Evolutionary conservation across 1,140 invertebrate species (phyloP), one percentile per base, ranked within the genome.

Genomic region (Phocides pigmalion): DNA sequence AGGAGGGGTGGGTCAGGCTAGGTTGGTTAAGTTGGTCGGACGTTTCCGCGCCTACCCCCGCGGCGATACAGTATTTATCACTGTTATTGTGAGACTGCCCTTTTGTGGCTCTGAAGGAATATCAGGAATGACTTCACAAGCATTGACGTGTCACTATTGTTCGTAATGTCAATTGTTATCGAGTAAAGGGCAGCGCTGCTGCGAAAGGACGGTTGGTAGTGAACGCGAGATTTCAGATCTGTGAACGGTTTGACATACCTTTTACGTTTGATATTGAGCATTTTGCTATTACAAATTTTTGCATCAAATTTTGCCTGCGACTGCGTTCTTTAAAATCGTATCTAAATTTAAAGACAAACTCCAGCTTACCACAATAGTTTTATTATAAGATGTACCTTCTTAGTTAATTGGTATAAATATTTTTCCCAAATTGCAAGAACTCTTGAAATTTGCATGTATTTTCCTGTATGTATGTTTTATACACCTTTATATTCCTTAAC

Each of bases 11-110:
- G 84, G 47, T 78, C 79, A 59, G 19, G n/a, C 61, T 66, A 74
- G 49, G 66, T 19, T 82, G 81, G 83, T 67, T 28, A 32, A 19
- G 32, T 46, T 59, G 62, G 70, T 73, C 68, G 68, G 74, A 72
- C 64, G 66, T 70, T 75, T 58, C 68, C 62, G 61, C 71, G 74
- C 76, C 72, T 74, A 71, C 65, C 83, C 85, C 85, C 56, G 70
- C 49, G 74, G 85, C 85, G 64, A 78, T 80, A 63, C 66, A 69
- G 78, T 76, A 82, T 87, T 88, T 88, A 86, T 86, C 81, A 84
- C 79, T 84, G 72, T 70, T 77, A 79, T 84, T 87, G 79, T 82
- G 70, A 72, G 68, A 77, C 66, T 62, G 72, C 75, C 74, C 76
- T 80, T 76, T 84, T 77, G 78, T 75, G 63, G 66, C 66, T 64